These are phyloP conservation scores for Halcyon senegalensis DNA, from an alignment of 2,113 vertebrate genomes.

Conservation along the genomic window DNA sequence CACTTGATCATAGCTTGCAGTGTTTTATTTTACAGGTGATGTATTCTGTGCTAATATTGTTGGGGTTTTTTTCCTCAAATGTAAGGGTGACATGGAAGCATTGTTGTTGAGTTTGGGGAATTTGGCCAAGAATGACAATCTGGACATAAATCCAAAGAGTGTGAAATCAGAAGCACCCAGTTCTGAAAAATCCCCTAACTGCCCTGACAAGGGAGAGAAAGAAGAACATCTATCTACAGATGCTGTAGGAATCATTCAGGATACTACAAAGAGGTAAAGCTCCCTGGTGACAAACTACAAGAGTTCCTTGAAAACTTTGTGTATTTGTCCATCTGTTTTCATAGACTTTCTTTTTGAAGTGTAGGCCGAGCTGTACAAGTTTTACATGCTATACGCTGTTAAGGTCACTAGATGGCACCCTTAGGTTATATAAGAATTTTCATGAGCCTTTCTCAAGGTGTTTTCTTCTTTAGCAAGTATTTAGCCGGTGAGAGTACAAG, in stretches of 20 bases:
- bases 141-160: neutral
- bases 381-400: neutral
- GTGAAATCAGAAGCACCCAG: neutral
- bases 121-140: constrained; percentile 5
- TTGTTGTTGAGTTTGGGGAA: neutral
- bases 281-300: neutral
- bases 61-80: neutral
- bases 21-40: neutral
- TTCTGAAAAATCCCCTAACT: neutral
- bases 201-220: neutral
- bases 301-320: neutral
- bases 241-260: neutral
- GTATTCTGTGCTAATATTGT: neutral
- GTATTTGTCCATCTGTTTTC: neutral
- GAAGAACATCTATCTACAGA: neutral
- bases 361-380: neutral
- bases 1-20: neutral
- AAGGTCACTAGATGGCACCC: constrained; percentile 40
- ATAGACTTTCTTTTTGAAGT: neutral
- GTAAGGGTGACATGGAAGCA: constrained; percentile 51
- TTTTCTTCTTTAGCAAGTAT: neutral
- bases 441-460: neutral
- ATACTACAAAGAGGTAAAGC: constrained; percentile 61
- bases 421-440: neutral
- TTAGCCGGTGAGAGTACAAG: neutral